Base-by-base conservation (phyloP, 2,888 invertebrate genomes). In the Patella caerulea region DNA sequence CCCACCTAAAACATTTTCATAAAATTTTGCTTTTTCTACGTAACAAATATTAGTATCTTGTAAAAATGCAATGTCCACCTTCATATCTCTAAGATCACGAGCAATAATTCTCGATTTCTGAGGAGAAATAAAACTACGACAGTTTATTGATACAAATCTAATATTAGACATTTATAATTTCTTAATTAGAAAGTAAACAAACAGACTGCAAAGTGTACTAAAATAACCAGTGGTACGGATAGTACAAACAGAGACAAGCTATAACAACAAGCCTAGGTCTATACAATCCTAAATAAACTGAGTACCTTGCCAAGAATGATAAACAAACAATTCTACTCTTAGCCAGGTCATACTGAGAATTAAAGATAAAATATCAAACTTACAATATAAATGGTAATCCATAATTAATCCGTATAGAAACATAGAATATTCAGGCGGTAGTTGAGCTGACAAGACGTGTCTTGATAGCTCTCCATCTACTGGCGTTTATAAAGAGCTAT, bases 251-350 rank as follows among this genome's bases (percentile, higher is more conserved):
- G 45, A 45, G 45, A 45, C 7, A 45, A 45, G 45, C 9, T 45
- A 45, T 45, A 45, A 45, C 45, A 45, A 45, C 45, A 45, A 45
- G 45, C 9, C 45, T 45, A 45, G 45, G 45, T 45, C 45, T 45
- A 45, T 45, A 45, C 45, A 45, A 7, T 45, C 45, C 45, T 45
- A 45, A 45, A 45, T 45, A 45, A 45, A 45, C 45, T 3, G 65
- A 24, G 65, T 65, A 65, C 65, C 65, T 65, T 65, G 65, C 65
- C 65, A 65, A 65, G 14, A 65, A 65, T 24, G 24, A 65, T 24
- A 65, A 24, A 65, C 65, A 65, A 65, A 65, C 65, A 45, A 7
- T 45, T 45, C 9, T 0, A 45, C 45, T 45, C 45, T 1, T 9
- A 45, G 45, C 1, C 45, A 45, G 1, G 45, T 45, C 45, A 45